Conservation (phyloP, 2,113 vertebrate species). For the Sinocyclocheilus maitianheensis region DNA sequence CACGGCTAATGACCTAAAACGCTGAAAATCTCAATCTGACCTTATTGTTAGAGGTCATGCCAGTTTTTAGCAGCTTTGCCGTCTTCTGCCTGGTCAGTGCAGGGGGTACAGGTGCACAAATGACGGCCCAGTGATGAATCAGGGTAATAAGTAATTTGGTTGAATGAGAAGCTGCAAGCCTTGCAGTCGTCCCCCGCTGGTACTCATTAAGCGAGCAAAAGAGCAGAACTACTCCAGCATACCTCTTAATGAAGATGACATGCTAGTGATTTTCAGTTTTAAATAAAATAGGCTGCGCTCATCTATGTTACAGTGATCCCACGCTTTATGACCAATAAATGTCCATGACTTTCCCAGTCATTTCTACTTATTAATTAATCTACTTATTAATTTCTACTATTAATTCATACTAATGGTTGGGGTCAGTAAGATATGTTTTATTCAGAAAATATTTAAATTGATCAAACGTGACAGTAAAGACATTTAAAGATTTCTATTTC, state of each 20-base stretch:
- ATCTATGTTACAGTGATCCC: not conserved
- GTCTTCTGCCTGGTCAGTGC: conserved; percentile 54
- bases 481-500: too few species aligned
- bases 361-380: too few species aligned
- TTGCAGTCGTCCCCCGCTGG: conserved; percentile 34
- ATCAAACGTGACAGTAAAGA: not conserved
- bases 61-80: conserved; percentile 68
- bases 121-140: conserved; percentile 65
- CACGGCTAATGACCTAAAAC: conserved; percentile 12
- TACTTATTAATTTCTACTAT: too few species aligned
- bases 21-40: conserved; percentile 60
- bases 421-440: not conserved
- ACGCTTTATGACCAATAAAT: not conserved
- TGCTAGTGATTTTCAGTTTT: conserved; percentile 22
- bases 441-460: not conserved
- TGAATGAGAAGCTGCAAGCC: conserved; percentile 65
- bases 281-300: conserved; percentile 17
- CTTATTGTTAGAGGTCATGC: conserved; percentile 58
- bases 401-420: not conserved
- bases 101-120: conserved; percentile 60
- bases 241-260: conserved; percentile 34
- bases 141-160: conserved; percentile 65
- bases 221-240: conserved; percentile 35
- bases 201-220: conserved; percentile 65
- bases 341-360: not conserved